Evolutionary conservation across 2,113 vertebrate species (phyloP), one percentile per base, ranked within the genome.

Genomic region (Notechis scutatus): DNA sequence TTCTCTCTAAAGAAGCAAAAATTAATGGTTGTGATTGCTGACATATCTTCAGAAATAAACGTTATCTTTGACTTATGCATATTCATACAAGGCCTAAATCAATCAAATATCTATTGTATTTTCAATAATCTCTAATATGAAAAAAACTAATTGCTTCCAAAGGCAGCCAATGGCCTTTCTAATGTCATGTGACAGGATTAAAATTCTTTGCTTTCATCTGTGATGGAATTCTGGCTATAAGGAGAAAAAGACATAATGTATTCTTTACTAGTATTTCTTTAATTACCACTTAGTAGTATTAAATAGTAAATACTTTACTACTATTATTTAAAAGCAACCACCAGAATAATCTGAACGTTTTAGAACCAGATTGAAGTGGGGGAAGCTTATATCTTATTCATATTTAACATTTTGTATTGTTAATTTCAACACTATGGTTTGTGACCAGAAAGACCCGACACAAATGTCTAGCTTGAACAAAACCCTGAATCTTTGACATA

Each of bases 321-420:
- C 39, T 39, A 88, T 55, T 0, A 91, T 15, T 81, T 91, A n/a
- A 93, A 87, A 89, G 45, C 50, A 87, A 89, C 52, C 29, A 89
- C 69, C 89, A 52, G 23, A 94, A 55, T 86, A 92, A 95, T 34
- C 26, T n/a, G n/a, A 74, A 15, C 26, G n/a, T 29, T 93, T 95
- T 94, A 91, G 94, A 93, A 29, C 6, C 52, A 94, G 42, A 18
- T 39, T 39, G 24, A 93, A 86, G 34, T 93, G 92, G 87, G 57
- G 29, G 18, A 81, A n/a, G 9, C 20, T 34, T 57, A 92, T 92
- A 81, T 61, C 55, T 94, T 92, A 87, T 94, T 92, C 92, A 64
- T 61, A 92, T 85, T 90, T 93, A 45, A 92, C 91, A 47, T 92
- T 92, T 87, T 93, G 85, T 91, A 87, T 74, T 15, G 10, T 93